These are phyloP conservation scores for Hypomecis punctinalis DNA, from an alignment of 2,888 invertebrate genomes.

Conservation along the genomic window DNA sequence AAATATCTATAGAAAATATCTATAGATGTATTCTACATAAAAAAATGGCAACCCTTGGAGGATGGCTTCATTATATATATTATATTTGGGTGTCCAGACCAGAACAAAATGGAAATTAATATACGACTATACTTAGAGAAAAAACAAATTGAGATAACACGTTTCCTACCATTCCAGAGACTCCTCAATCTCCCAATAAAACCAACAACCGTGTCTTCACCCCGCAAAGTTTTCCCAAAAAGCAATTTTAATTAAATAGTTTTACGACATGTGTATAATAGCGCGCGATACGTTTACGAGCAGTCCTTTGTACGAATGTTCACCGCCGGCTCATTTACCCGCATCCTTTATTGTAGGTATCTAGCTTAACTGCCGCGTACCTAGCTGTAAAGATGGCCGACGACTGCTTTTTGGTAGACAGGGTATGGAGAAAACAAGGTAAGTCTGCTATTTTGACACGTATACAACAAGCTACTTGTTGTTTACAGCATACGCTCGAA, in stretches of 20 bases:
- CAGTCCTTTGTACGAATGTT: conserved; percentile 29
- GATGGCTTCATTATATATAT: too few species aligned
- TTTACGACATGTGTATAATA: conserved; percentile 23
- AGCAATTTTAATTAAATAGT: conserved; percentile 31
- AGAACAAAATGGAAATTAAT: too few species aligned
- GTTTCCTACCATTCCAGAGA: not conserved
- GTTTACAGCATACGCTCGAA: not conserved
- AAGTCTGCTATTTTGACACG: too few species aligned
- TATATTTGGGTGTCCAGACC: too few species aligned
- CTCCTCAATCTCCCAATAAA: not conserved
- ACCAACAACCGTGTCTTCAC: not conserved
- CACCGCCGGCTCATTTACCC: conserved; percentile 36
- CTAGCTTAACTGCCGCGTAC: conserved; percentile 39
- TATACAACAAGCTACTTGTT: not conserved
- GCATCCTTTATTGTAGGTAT: conserved; percentile 41
- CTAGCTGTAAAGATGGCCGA: conserved; percentile 23
- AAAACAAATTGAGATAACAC: too few species aligned
- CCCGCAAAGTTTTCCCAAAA: conserved; percentile 14
- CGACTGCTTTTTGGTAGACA: conserved; percentile 9
- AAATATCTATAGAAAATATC: too few species aligned
- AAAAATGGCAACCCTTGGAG: too few species aligned
- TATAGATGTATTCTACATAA: too few species aligned
- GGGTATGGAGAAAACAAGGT: not conserved
- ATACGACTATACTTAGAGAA: too few species aligned
- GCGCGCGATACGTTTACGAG: conserved; percentile 37